Conservation (phyloP, 1,140 invertebrate genomes). For the Colletes gigas region DNA sequence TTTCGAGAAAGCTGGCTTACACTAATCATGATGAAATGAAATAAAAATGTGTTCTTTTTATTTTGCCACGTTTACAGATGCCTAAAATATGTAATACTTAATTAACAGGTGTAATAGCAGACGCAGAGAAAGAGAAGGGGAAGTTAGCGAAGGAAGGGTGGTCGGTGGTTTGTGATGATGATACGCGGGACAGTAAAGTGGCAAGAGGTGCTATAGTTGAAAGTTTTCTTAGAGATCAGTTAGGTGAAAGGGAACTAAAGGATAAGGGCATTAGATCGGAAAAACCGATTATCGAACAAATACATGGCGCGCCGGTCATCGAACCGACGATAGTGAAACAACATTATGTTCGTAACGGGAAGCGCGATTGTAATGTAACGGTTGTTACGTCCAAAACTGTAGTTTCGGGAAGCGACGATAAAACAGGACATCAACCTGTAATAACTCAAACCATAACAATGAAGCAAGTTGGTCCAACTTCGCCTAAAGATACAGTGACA, state of each 20-base stretch:
- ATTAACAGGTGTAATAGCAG: slow-evolving; percentile 82
- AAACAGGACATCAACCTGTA: slow-evolving; percentile 51
- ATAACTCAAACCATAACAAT: slow-evolving; percentile 65
- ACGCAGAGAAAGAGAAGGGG: slow-evolving; percentile 81
- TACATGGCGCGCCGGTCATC: slow-evolving; percentile 51
- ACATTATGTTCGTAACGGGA: slow-evolving; percentile 59
- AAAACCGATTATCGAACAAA: slow-evolving; percentile 36
- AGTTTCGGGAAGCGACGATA: slow-evolving; percentile 57
- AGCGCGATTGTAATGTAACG: slow-evolving; percentile 57
- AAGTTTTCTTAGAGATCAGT: slow-evolving; percentile 50
- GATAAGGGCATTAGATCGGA: slow-evolving; percentile 25
- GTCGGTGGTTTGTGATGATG: slow-evolving; percentile 79
- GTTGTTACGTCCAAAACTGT: slow-evolving; percentile 59
- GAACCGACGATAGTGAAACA: slow-evolving; percentile 68
- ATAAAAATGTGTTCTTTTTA: slow-evolving; percentile 69
- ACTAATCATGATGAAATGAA: slow-evolving; percentile 79
- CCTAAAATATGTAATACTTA: slow-evolving; percentile 81
- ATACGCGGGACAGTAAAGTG: slow-evolving; percentile 77
- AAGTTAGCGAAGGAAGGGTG: slow-evolving; percentile 81
- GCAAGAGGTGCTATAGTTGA: slow-evolving; percentile 75
- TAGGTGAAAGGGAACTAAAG: slow-evolving; percentile 19
- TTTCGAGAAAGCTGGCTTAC: slow-evolving; percentile 79
- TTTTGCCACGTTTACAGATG: slow-evolving; percentile 74
- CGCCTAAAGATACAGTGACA: slow-evolving; percentile 46
- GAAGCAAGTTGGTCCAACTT: slow-evolving; percentile 53